phyloP scores from a whole-genome alignment of 2,888 invertebrate species.

The Liposcelis brunnea region DNA sequence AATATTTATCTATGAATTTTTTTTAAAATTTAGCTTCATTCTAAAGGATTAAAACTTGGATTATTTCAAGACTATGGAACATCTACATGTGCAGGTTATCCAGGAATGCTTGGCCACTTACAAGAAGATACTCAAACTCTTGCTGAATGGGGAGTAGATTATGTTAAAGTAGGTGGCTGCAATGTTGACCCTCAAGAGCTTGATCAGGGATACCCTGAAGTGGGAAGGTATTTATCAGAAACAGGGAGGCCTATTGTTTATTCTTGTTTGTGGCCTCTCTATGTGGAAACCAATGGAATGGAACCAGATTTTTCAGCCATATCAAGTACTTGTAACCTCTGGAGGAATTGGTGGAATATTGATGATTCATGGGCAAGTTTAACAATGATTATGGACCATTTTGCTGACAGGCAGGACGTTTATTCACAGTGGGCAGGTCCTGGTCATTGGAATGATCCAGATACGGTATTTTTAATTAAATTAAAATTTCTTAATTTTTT shows the following conservation, averaged over 20 bases:
- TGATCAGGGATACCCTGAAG: slow-evolving; percentile 31
- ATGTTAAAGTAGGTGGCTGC: slow-evolving; percentile 42
- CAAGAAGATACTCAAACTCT: slow-evolving; percentile 36
- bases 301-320: too few species aligned
- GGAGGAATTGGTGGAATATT: slow-evolving; percentile 21
- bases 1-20: too few species aligned
- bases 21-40: slow-evolving; percentile 28
- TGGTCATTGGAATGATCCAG: slow-evolving; percentile 23
- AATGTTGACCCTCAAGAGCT: slow-evolving; percentile 27
- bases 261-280: slow-evolving; percentile 41
- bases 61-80: slow-evolving; percentile 41
- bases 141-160: slow-evolving; percentile 39
- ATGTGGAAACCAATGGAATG: slow-evolving; percentile 24
- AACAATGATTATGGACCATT: slow-evolving; percentile 19
- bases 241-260: slow-evolving; percentile 37
- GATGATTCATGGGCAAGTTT: slow-evolving; percentile 21
- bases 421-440: slow-evolving; percentile 20
- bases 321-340: slow-evolving; percentile 19
- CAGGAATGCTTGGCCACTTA: slow-evolving; percentile 31
- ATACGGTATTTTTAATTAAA: slow-evolving; percentile 19
- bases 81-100: slow-evolving; percentile 37
- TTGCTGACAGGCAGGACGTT: slow-evolving; percentile 20
- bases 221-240: slow-evolving; percentile 31
- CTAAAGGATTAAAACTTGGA: slow-evolving; percentile 35
- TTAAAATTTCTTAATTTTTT: not conserved